Evolutionary conservation across 2,113 vertebrate species (phyloP), one percentile per base, ranked within the genome.

Genomic region (Tympanuchus pallidicinctus): DNA sequence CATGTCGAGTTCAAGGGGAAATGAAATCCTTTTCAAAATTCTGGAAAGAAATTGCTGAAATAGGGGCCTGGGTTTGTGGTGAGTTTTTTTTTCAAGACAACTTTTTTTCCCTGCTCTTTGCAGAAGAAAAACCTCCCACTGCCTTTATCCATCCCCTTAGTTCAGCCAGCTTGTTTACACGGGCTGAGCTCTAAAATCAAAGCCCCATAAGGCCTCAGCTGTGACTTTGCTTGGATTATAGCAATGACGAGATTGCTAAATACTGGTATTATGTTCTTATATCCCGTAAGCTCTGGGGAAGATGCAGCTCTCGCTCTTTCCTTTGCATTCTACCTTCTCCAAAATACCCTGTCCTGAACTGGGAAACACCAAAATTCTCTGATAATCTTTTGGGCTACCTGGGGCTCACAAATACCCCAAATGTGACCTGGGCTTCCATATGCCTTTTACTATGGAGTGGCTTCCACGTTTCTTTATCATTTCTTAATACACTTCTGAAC

Each of bases 21-120:
- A 92, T 89, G 13, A 94, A 95, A 92, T 97, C 69, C 45, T 83
- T 96, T 93, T 92, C 87, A 94, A 84, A 91, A 72, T 69, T 94
- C 86, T 94, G 56, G 87, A 74, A 90, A 60, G 50, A 93, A 82
- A 92, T 81, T 56, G 25, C 69, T 91, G 75, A 82, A 82, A 64
- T 25, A 89, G 48, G 56, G 10, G 21, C 77, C 69, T 85, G 32
- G 0, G 42, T 83, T 81, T 81, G 52, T 72, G 71, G 78, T 89
- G 81, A 52, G 16, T 22, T 78, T 81, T 88, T 34, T 36, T 82
- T 77, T 43, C 69, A 71, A 82, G 84, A 50, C 82, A 80, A 81
- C 38, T 27, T 60, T 87, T 94, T 75, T 40, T 3, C 4, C 61
- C 61, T 85, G 87, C 90, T 86, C 60, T 94, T 88, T 87, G 38